Percentiles rank a stretch among this genome's conserved stretches.
Conservation (phyloP, 2,113 vertebrate species). For the Cyphomyrus plagiostoma region DNA sequence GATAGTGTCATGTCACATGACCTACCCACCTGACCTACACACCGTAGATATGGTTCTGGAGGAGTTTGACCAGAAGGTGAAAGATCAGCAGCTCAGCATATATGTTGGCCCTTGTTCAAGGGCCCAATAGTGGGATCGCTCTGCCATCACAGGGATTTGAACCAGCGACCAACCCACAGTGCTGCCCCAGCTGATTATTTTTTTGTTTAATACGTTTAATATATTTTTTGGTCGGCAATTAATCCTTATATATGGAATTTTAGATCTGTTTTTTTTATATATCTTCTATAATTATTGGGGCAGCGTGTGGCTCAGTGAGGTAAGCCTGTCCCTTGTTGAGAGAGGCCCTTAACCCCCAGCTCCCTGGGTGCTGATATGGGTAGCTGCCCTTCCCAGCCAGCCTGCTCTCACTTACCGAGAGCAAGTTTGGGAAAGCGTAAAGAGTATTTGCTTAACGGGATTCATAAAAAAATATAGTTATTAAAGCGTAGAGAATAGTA, state of each 20-base stretch:
- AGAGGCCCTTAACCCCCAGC: too few relatives aligned
- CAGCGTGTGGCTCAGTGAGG: too few relatives aligned
- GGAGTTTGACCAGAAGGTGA: neutral
- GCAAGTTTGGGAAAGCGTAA: neutral
- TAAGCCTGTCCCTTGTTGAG: too few relatives aligned
- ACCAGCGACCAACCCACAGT: neutral
- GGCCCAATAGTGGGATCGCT: neutral
- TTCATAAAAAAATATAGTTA: too few relatives aligned
- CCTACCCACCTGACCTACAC: neutral
- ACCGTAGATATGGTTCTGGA: neutral
- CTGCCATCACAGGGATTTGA: neutral
- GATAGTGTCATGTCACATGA: neutral
- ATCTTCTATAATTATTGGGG: neutral
- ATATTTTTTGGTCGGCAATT: neutral
- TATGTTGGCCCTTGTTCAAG: neutral
- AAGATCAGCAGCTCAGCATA: neutral
- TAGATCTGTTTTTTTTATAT: neutral
- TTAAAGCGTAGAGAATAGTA: neutral
- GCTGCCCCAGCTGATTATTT: neutral
- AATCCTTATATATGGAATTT: neutral
- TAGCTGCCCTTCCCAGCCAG: too few relatives aligned
- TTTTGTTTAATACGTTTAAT: too few relatives aligned
- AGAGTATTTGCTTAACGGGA: too few relatives aligned
- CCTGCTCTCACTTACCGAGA: too few relatives aligned
- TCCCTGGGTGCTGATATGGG: too few relatives aligned